Percentiles rank a stretch among this genome's conserved stretches.
Conservation (phyloP, 1,140 invertebrate genomes). For the Atta colombica region DNA sequence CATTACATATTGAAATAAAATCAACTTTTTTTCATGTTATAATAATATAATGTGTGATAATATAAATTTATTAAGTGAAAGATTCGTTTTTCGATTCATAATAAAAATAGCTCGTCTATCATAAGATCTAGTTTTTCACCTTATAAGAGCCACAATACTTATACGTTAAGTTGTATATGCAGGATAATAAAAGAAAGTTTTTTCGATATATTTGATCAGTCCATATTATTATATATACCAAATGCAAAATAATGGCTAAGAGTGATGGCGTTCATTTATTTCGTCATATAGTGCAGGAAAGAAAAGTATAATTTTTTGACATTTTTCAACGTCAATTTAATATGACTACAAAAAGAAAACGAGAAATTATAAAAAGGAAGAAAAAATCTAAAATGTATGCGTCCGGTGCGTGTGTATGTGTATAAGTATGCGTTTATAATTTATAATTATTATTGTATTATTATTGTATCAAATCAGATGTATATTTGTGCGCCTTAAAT, state of each 20-base stretch:
- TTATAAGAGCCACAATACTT: not conserved
- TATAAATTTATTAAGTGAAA: not conserved
- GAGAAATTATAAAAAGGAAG: not conserved
- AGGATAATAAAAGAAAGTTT: not conserved
- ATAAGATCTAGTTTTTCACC: not conserved
- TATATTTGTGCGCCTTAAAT: conserved; percentile 65
- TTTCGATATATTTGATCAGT: not conserved
- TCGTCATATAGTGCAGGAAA: not conserved
- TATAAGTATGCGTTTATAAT: conserved; percentile 64
- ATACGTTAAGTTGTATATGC: not conserved
- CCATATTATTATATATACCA: not conserved
- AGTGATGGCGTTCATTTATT: too few relatives aligned
- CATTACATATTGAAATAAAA: not conserved
- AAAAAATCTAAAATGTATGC: conserved; percentile 42
- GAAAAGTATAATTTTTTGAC: not conserved
- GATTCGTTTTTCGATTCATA: not conserved
- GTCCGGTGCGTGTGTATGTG: conserved; percentile 21
- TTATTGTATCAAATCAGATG: conserved; percentile 28
- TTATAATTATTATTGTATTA: conserved; percentile 31
- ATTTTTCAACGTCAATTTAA: conserved; percentile 5
- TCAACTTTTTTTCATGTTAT: not conserved
- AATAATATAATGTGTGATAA: too few relatives aligned
- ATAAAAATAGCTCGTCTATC: not conserved
- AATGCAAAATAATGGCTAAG: too few relatives aligned
- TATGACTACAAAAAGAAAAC: not conserved